These are phyloP conservation scores for Pseudochirops cupreus DNA, from an alignment of 2,797 vertebrate species.

Conservation along the genomic window DNA sequence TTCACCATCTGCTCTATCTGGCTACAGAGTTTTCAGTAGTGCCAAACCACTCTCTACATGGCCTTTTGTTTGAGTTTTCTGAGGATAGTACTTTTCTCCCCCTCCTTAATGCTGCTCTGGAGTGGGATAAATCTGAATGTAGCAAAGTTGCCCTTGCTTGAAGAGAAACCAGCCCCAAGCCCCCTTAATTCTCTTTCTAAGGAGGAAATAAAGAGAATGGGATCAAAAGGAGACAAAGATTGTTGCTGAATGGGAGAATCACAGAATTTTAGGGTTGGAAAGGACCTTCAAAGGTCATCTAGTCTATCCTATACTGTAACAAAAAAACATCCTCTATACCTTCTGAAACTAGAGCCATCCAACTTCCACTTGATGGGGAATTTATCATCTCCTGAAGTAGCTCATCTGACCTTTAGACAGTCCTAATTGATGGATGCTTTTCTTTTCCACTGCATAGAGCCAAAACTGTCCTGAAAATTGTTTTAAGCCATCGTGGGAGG, in stretches of 20 bases:
- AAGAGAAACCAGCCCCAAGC: neutral
- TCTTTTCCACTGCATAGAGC: neutral
- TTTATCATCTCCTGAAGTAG: neutral
- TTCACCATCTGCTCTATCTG: conserved; percentile 52
- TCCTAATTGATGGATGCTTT: neutral
- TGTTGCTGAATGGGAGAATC: neutral
- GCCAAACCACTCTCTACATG: conserved; percentile 18
- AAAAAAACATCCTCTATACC: neutral
- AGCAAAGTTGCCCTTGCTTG: neutral
- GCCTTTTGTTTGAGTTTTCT: conserved; percentile 38
- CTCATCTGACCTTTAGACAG: neutral
- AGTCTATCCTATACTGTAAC: neutral
- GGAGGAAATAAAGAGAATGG: neutral
- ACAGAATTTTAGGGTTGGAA: neutral
- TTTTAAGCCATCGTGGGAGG: neutral
- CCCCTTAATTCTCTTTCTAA: neutral
- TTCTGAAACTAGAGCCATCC: neutral
- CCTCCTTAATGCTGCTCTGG: neutral
- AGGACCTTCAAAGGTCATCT: neutral
- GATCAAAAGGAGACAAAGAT: neutral
- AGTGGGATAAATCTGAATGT: neutral
- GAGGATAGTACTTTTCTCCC: conserved; percentile 28
- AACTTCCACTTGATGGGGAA: neutral
- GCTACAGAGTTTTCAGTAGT: conserved; percentile 1
- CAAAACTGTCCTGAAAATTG: neutral